Percentiles rank a stretch among this genome's conserved stretches.
phyloP scores from a whole-genome alignment of 2,797 vertebrate genomes.

The Hybognathus amarus region DNA sequence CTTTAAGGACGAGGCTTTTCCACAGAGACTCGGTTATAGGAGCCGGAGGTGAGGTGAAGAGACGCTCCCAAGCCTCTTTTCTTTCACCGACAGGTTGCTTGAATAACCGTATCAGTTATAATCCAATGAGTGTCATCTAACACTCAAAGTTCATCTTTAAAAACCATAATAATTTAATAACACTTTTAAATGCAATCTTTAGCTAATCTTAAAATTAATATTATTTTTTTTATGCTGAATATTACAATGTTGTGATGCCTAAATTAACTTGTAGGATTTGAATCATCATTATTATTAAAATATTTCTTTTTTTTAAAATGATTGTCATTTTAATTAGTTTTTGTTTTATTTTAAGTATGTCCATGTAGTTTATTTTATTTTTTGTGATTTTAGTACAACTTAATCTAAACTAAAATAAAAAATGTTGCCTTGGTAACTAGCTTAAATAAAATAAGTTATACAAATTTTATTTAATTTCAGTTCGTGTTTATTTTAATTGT shows the following conservation, averaged over 20 bases:
- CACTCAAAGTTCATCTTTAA: not conserved
- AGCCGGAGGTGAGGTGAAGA: not conserved
- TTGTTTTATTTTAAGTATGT: not conserved
- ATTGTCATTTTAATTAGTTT: not conserved
- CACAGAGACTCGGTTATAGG: not conserved
- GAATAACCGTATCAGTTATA: not conserved
- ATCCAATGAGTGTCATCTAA: not conserved
- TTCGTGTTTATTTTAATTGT: too few species aligned
- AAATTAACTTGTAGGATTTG: not conserved
- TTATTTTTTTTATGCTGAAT: not conserved
- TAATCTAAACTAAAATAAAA: not conserved
- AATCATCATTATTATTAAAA: not conserved
- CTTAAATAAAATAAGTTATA: too few species aligned
- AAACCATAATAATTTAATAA: not conserved
- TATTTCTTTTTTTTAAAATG: not conserved
- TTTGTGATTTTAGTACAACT: not conserved
- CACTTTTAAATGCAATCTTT: not conserved
- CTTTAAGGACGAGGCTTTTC: conserved; percentile 2
- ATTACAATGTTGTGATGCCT: not conserved
- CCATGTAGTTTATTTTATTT: too few species aligned
- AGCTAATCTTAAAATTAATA: not conserved
- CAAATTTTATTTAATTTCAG: too few species aligned
- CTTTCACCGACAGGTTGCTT: not conserved
- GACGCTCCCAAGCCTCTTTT: not conserved
- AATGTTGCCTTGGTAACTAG: too few species aligned